Evolutionary conservation across 2,113 vertebrate genomes (phyloP), one percentile per base, ranked within the genome.

Genomic region (Struthio camelus): DNA sequence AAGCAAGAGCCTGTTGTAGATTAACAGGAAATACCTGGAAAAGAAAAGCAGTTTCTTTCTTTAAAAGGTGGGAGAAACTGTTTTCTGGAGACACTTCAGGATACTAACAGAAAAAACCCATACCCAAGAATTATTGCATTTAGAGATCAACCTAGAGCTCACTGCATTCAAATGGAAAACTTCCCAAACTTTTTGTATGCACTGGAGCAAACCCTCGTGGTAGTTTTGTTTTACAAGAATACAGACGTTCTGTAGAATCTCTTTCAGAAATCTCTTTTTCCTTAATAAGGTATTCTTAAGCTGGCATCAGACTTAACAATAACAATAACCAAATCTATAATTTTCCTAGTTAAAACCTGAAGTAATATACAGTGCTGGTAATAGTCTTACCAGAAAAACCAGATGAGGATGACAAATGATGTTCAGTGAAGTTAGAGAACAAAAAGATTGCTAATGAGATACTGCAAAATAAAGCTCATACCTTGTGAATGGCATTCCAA

Each of bases 11-110:
- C 78, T 96, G 88, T 40, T 95, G 84, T 9, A 83, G 58, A 91
- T 96, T 95, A 92, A 71, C 85, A 92, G 97, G 73, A 87, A 89
- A 94, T 79, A 91, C 96, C 94, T 97, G 94, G 70, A 85, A 94
- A 92, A 85, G 34, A 93, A 81, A 92, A 36, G 48, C 32, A 78
- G 64, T 73, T 30, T 76, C 91, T 22, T 66, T 91, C 73, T 54
- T 78, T 94, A 40, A 65, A 56, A 30, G 20, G 11, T 84, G 22
- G 46, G 25, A 81, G 22, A n/a, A 91, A 56, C 79, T 28, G 22
- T 86, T 34, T 76, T 32, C 27, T 42, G 53, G 81, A 53, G 34
- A 62, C 36, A 72, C 11, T 72, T 65, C 23, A 83, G 34, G 58
- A 92, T 65, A 78, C 89, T 65, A 78, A 75, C 36, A 59, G 46